These are phyloP conservation scores for Axea sp. DNA, from an alignment of 2,888 invertebrate species.

Conservation along the genomic window DNA sequence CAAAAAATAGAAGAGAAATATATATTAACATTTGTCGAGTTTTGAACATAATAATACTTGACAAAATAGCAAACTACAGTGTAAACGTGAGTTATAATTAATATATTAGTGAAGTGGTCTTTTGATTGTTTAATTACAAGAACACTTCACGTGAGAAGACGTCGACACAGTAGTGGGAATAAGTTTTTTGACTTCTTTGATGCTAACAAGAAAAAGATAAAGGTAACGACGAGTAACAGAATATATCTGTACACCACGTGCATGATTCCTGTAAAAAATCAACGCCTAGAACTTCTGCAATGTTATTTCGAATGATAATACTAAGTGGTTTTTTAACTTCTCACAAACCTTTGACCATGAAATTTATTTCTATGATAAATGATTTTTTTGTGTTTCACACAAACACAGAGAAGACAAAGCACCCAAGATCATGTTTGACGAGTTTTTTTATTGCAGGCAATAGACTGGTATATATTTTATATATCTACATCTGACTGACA, in stretches of 20 bases:
- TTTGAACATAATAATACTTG: conserved; percentile 24
- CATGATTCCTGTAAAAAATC: too few relatives aligned
- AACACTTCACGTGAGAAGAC: conserved; percentile 30
- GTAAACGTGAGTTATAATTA: conserved; percentile 35
- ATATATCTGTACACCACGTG: conserved; percentile 20
- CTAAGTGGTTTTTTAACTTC: too few relatives aligned
- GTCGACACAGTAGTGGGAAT: conserved; percentile 26
- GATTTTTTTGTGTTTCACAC: too few relatives aligned
- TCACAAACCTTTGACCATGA: too few relatives aligned
- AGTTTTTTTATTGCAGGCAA: too few relatives aligned
- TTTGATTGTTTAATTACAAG: conserved; percentile 52
- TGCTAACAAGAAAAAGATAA: conserved; percentile 42
- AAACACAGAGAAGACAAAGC: too few relatives aligned
- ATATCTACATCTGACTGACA: too few relatives aligned
- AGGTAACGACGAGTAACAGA: conserved; percentile 30
- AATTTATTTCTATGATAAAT: too few relatives aligned
- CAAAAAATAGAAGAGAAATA: neutral
- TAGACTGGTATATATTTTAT: too few relatives aligned
- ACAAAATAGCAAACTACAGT: conserved; percentile 12
- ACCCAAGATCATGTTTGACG: too few relatives aligned
- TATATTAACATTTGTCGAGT: neutral
- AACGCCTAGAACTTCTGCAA: too few relatives aligned
- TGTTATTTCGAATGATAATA: too few relatives aligned
- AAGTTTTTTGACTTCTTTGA: conserved; percentile 45
- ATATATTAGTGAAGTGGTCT: conserved; percentile 53